Conservation (phyloP, 2,113 vertebrate genomes). For the Tachysurus vachellii region DNA sequence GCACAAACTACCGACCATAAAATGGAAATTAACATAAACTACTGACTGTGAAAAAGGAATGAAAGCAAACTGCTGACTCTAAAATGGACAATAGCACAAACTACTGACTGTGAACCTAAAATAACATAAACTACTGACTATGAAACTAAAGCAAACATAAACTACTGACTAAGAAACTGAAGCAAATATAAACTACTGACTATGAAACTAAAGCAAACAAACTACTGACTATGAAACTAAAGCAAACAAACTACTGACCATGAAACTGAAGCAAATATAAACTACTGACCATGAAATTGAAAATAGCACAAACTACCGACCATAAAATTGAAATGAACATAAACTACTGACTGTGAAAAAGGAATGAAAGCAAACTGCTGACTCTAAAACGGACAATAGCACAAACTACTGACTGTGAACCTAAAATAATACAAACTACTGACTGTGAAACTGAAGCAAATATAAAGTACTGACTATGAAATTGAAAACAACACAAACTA, state of each 20-base stretch:
- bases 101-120: too few relatives aligned
- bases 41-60: not conserved
- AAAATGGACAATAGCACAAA: too few relatives aligned
- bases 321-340: not conserved
- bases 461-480: too few relatives aligned
- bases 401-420: not conserved
- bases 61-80: not conserved
- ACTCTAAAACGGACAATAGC: not conserved
- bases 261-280: not conserved
- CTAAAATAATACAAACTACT: too few relatives aligned
- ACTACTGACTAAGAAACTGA: too few relatives aligned
- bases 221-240: not conserved
- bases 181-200: too few relatives aligned
- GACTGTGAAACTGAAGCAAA: not conserved
- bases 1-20: not conserved
- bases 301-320: not conserved
- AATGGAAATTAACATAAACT: not conserved
- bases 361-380: too few relatives aligned
- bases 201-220: not conserved
- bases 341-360: too few relatives aligned
- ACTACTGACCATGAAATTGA: not conserved
- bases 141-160: too few relatives aligned
- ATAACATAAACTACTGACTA: too few relatives aligned
- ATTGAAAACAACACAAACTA: not conserved
- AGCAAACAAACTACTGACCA: too few relatives aligned